Base-by-base conservation (phyloP, 1,140 invertebrate genomes). In the Holotrichia oblita region DNA sequence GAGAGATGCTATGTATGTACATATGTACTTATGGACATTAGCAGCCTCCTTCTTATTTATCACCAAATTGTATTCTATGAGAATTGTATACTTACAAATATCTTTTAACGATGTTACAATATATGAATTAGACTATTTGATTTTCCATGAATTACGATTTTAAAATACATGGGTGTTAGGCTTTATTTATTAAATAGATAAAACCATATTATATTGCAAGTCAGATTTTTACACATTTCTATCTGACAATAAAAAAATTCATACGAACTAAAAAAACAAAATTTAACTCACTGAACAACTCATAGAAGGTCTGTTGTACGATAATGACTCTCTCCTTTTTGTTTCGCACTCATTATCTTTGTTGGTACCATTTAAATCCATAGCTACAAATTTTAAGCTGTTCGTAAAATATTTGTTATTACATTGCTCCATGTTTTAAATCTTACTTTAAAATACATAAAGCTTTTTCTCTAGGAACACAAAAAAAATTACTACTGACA, bases 271-370 rank as follows among this genome's bases (percentile, higher is more conserved):
- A 79, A 40, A 34, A 48, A 59, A 61, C 76, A 42, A 40, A 41
- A 8, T 2, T 27, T 24, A 40, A 80, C 79, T 78, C 55, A 80
- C 79, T 2, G 79, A 80, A 72, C 40, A 79, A 77, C 79, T 80
- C 12, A 79, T 20, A 2, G 75, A 77, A 40, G 79, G 27, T 22
- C 40, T 72, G 22, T 6, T 69, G 12, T 69, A 55, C 3, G 14
- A 55, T n/a, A 10, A 14, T 41, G 73, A 24, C 9, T 40, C 41
- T 24, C 6, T 74, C 14, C 73, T 44, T 22, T 44, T 74, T 42
- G 17, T 14, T 74, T 74, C 40, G 9, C 9, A 24, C 12, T 74
- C 73, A 40, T 74, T 34, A 44, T 74, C 40, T 74, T 42, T 74
- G n/a, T 9, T 14, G 27, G 9, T 14, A 17, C 3, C 14, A 40